A percentile compares a stretch with the other conserved stretches of the same genome.
These are phyloP conservation scores for Phrixothrix hirtus DNA, from an alignment of 2,888 invertebrate species.

Conservation along the genomic window DNA sequence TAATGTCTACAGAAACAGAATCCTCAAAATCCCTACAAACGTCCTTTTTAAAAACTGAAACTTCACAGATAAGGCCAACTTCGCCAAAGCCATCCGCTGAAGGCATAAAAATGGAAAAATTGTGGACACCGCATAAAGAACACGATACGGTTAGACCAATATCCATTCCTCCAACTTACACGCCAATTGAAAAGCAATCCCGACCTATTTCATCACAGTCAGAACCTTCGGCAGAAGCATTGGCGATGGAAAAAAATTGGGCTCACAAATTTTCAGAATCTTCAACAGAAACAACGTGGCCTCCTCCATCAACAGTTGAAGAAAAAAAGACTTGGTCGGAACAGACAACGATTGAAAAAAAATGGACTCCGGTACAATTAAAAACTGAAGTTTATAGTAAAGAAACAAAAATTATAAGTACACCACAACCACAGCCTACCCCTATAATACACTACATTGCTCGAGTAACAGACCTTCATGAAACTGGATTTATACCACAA, in stretches of 20 bases:
- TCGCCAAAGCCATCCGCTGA: conserved; percentile 66
- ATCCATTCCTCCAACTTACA: too few relatives aligned
- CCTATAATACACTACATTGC: conserved; percentile 51
- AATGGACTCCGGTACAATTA: conserved; percentile 47
- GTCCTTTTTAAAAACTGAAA: neutral
- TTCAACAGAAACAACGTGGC: conserved; percentile 59
- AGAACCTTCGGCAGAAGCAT: conserved; percentile 59
- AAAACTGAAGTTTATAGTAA: conserved; percentile 39
- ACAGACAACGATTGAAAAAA: conserved; percentile 51
- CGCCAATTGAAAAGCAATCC: conserved; percentile 28
- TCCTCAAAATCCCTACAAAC: conserved; percentile 3
- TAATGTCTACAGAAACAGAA: neutral
- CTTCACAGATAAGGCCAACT: conserved; percentile 43
- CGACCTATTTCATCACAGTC: conserved; percentile 50
- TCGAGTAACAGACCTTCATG: conserved; percentile 53
- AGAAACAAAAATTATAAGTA: conserved; percentile 40
- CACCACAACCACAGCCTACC: conserved; percentile 21
- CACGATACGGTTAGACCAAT: conserved; percentile 45
- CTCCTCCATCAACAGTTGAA: conserved; percentile 52
- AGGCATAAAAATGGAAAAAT: conserved; percentile 69
- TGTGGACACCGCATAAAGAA: conserved; percentile 59
- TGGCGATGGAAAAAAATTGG: conserved; percentile 63
- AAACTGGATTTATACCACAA: conserved; percentile 44
- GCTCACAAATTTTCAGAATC: conserved; percentile 58
- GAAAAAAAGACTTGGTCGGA: conserved; percentile 50